These are phyloP conservation scores for Epiblema foenella DNA, from an alignment of 2,888 invertebrate genomes.

Conservation along the genomic window DNA sequence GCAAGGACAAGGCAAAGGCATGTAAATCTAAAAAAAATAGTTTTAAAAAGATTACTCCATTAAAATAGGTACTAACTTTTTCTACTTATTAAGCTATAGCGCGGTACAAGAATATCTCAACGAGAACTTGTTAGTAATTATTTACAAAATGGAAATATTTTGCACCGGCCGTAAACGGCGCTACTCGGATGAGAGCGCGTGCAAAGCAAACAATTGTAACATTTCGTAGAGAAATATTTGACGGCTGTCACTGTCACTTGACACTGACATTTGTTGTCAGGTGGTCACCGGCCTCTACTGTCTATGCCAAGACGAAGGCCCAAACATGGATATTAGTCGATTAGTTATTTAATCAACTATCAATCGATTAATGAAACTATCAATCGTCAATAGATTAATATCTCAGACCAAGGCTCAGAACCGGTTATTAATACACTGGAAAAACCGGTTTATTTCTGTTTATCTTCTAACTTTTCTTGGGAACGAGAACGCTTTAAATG, in stretches of 20 bases:
- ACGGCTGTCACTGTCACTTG: slow-evolving; percentile 14
- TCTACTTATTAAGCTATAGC: slow-evolving; percentile 8
- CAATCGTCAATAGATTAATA: too few species aligned
- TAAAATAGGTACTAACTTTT: slow-evolving; percentile 10
- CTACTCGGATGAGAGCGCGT: slow-evolving; percentile 24
- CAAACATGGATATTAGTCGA: too few species aligned
- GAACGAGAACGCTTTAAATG: too few species aligned
- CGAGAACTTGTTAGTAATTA: background rate
- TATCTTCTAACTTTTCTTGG: too few species aligned
- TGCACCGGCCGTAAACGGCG: slow-evolving; percentile 15
- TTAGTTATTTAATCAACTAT: too few species aligned
- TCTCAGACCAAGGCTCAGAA: too few species aligned
- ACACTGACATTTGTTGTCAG: background rate
- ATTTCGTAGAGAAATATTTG: background rate
- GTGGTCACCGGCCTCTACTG: too few species aligned
- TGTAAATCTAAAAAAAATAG: background rate
- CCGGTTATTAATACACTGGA: too few species aligned
- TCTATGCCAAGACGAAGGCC: background rate
- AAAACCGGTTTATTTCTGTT: too few species aligned
- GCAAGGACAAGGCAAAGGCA: slow-evolving; percentile 30
- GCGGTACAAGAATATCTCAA: background rate
- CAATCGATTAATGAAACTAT: too few species aligned
- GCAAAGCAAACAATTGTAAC: background rate
- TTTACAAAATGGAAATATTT: background rate
- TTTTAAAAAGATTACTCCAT: background rate